Evolutionary conservation across 2,113 vertebrate genomes (phyloP), one percentile per base, ranked within the genome.

Genomic region (Rallus limicola): DNA sequence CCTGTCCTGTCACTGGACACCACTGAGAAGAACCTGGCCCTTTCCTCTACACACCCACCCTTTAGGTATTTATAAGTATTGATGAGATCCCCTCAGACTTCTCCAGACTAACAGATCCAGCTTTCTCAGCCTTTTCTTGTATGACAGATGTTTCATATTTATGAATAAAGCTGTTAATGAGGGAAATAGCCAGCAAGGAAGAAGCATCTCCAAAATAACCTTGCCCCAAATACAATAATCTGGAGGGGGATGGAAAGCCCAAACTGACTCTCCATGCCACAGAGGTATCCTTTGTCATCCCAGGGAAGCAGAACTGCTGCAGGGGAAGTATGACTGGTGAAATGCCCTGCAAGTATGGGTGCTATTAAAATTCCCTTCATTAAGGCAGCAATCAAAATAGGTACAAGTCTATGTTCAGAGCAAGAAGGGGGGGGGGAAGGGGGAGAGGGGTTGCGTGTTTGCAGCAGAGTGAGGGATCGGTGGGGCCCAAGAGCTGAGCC

Each of bases 131-230:
- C 25, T 52, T 52, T 52, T 13, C 48, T 48, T 48, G 48, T 48
- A 48, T 48, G 48, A 23, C 20, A 48, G 48, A 48, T 48, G 48
- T 23, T 48, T 48, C 50, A 25, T 52, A 5, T 86, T 58, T 59
- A 68, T 91, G 84, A 97, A 97, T 96, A 88, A 92, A 97, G 69
- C 46, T 74, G 67, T 78, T 95, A 16, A 10, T 12, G 36, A 38
- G 42, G 26, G 72, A 96, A 94, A 50, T 13, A 81, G 90, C 48
- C 72, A 82, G 36, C 26, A 84, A 91, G 91, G 53, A 70, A 56
- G 31, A 50, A 52, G 23, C 9, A 53, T 46, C 77, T 94, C 86
- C 53, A 85, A 94, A 85, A 93, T 63, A 68, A 53, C 88, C 40
- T 29, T 6, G 5, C 78, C 90, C 77, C 63, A 65, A 81, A 95